Base-by-base conservation (phyloP, 2,888 invertebrate species). In the Galerucella nymphaeae region DNA sequence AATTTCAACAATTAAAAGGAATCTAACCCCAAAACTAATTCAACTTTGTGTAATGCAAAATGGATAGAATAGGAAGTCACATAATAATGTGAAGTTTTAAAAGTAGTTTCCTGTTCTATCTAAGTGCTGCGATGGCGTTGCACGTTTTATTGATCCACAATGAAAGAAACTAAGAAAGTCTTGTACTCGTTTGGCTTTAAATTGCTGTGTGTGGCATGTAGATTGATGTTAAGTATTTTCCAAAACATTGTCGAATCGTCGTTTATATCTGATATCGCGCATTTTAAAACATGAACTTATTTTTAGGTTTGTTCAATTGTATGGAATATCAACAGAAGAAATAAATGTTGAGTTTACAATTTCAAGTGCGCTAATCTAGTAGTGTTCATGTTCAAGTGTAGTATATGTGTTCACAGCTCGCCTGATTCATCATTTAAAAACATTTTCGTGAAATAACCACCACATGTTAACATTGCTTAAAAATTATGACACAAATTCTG, bases 401-500 rank as follows among this genome's bases (percentile, higher is more conserved):
- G 30, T 23, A 23, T 57, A 23, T 23, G 57, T 57, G 57, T 57
- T 23, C 4, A 14, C 23, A 57, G 20, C 57, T 57, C 13, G 30
- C 5, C 20, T 57, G 8, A 57, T 57, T 20, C 18, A 20, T 57
- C 16, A n/a, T 61, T 38, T 16, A 61, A 59, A 11, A 38, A 30
- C 8, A 59, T 16, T 16, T 38, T n/a, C 38, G 16, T 14, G 38
- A 9, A 38, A 41, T 59, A 4, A 11, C 5, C n/a, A 11, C 4
- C 18, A 41, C 16, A 41, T 61, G 30, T 58, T 58, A 30, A 30
- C n/a, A 23, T 30, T 58, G 30, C 58, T 30, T n/a, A 8, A 23
- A 16, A 30, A 30, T 58, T 14, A 11, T 14, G 30, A 38, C 14
- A 45, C 4, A 14, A 45, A 2, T 53, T 62, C 55, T 78, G 76